Evolutionary conservation across 1,140 invertebrate genomes (phyloP).

Genomic region (Drosophila sp.): DNA sequence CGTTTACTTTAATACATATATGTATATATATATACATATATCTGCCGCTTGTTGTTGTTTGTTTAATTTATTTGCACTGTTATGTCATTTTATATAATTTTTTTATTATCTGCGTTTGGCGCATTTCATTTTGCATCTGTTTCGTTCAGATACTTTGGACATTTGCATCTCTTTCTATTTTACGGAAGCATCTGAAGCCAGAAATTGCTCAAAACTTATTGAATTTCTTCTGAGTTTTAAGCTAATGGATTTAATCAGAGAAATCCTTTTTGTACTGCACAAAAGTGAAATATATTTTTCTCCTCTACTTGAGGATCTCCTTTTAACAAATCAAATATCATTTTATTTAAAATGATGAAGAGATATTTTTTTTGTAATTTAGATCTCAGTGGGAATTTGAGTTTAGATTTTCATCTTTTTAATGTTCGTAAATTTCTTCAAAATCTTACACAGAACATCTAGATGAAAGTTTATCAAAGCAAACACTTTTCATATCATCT

Average conservation of each 20-base stretch:
- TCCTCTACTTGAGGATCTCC: too few species aligned
- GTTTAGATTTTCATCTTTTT: too few species aligned
- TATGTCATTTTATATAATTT: conserved; percentile 70
- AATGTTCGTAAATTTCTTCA: too few species aligned
- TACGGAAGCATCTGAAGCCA: conserved; percentile 59
- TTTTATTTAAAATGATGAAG: too few species aligned
- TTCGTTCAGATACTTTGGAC: conserved; percentile 21
- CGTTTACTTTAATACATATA: conserved; percentile 11
- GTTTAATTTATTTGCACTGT: conserved; percentile 69
- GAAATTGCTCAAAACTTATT: background rate
- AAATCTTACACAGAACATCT: too few species aligned
- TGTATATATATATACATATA: conserved; percentile 1
- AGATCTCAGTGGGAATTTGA: too few species aligned
- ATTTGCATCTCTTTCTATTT: conserved; percentile 12
- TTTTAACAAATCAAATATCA: too few species aligned
- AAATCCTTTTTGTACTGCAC: too few species aligned
- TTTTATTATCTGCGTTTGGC: conserved; percentile 25
- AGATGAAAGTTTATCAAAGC: too few species aligned
- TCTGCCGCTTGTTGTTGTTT: conserved; percentile 4
- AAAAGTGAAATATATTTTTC: too few species aligned
- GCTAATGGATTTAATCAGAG: background rate
- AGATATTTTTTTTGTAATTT: too few species aligned
- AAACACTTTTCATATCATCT: too few species aligned
- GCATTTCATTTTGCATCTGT: conserved; percentile 45
- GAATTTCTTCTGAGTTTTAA: background rate